Evolutionary conservation across 1,140 invertebrate genomes (phyloP), one percentile per base, ranked within the genome.

Genomic region (Tribolium castaneum): DNA sequence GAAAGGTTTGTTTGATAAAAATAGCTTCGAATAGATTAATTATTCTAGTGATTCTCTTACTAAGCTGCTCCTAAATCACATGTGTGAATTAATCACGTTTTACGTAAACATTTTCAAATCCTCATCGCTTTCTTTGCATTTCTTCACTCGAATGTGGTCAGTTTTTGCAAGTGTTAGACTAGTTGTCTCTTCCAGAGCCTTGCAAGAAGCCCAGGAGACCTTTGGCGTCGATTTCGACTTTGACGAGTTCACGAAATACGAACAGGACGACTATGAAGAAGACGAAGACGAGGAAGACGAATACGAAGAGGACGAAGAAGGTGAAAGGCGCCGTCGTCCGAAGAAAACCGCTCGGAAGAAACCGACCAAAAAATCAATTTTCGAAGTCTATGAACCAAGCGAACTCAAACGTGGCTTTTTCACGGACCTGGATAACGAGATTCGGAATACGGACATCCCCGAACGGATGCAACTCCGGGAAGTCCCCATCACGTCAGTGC

Each of bases 181-280:
- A 45, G 13, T 19, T 14, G 6, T 80, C 9, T 45, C 2, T 80
- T 78, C 49, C 85, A 95, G 95, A 3, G 95, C 96, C 0, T 88
- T 99, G 22, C 98, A 99, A 91, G 97, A 99, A 88, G 98, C 98
- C 70, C 97, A 99, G 87, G 98, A 99, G 85, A 99, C 99, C 81
- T 99, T 99, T 88, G 99, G 98, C 74, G 97, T 99, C 14, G 97
- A 99, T 86, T 99, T 99, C 89, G 98, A 99, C 87, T 99, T 95
- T 87, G 96, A 98, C 80, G 97, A 99, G 82, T 97, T 99, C 89
- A 93, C 94, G 30, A 94, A 96, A 85, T 96, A 95, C 87, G 96
- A 93, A 13, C 95, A 96, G 5, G 95, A 96, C 74, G 93, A 95
- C 78, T 95, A 96, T 84, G 93, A 94, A 51, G 92, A 92, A 12